These are phyloP conservation scores for Drosophila ercepeae DNA, from an alignment of 1,140 invertebrate species.

Conservation along the genomic window DNA sequence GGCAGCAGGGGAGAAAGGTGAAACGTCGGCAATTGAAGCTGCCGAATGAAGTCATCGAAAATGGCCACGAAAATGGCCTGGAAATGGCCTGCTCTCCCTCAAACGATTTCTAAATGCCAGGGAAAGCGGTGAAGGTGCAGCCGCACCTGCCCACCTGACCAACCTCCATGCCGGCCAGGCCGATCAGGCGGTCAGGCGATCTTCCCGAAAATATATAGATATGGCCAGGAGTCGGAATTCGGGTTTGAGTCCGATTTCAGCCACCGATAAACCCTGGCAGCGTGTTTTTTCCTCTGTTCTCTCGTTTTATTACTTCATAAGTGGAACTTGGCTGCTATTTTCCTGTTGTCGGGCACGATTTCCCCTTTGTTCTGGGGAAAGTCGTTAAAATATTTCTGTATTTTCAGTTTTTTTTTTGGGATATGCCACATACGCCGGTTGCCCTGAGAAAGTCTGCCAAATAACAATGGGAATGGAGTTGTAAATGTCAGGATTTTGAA, in stretches of 20 bases:
- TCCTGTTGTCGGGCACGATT: slow-evolving; percentile 57
- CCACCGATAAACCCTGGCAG: slow-evolving; percentile 57
- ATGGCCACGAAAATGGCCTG: slow-evolving; percentile 45
- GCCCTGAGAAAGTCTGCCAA: slow-evolving; percentile 37
- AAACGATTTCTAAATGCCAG: neutral
- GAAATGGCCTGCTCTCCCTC: neutral
- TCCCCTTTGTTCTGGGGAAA: slow-evolving; percentile 76
- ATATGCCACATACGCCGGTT: slow-evolving; percentile 50
- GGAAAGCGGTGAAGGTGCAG: slow-evolving; percentile 31
- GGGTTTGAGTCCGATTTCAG: slow-evolving; percentile 37
- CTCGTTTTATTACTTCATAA: slow-evolving; percentile 78
- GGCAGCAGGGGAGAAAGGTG: slow-evolving; percentile 47
- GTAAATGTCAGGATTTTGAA: slow-evolving; percentile 75
- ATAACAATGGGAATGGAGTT: slow-evolving; percentile 61
- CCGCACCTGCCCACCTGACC: slow-evolving; percentile 50
- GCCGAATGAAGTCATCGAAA: slow-evolving; percentile 75
- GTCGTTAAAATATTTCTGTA: slow-evolving; percentile 67
- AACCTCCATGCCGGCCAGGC: slow-evolving; percentile 1
- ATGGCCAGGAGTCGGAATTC: slow-evolving; percentile 20
- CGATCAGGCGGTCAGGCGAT: neutral
- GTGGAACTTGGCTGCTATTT: slow-evolving; percentile 74
- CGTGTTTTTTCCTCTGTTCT: slow-evolving; percentile 42
- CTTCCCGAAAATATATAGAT: neutral
- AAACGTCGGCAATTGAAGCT: slow-evolving; percentile 42
- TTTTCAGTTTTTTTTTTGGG: slow-evolving; percentile 13